phyloP scores from a whole-genome alignment of 2,113 vertebrate species.

The Fregata magnificens region DNA sequence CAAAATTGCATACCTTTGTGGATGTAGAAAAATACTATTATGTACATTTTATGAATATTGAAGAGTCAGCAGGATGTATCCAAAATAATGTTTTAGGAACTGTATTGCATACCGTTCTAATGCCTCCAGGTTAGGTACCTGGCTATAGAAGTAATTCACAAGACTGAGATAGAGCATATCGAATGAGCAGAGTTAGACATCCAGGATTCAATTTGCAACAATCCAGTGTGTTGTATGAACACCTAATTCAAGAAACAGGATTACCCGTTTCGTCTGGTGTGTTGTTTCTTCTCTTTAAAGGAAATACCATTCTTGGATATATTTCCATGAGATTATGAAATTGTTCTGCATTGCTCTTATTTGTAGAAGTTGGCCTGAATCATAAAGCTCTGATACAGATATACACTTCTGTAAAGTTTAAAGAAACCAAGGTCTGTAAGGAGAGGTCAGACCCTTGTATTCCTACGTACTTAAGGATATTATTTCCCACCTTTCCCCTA shows the following conservation, averaged over 20 bases:
- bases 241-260: neutral
- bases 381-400: neutral
- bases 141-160: neutral
- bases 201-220: neutral
- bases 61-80: neutral
- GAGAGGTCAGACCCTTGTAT: neutral
- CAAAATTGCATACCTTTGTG: neutral
- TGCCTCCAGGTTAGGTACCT: neutral
- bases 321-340: neutral
- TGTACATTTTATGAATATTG: neutral
- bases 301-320: neutral
- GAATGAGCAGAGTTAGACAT: neutral
- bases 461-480: neutral
- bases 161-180: neutral
- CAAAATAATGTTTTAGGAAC: neutral
- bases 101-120: fast-evolving
- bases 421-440: neutral
- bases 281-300: neutral
- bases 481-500: neutral
- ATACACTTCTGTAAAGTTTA: neutral
- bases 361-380: neutral
- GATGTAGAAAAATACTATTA: neutral
- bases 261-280: neutral
- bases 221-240: neutral
- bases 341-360: neutral